These are phyloP conservation scores for Myotis daubentonii DNA, from an alignment of 2,797 vertebrate species.

Conservation along the genomic window DNA sequence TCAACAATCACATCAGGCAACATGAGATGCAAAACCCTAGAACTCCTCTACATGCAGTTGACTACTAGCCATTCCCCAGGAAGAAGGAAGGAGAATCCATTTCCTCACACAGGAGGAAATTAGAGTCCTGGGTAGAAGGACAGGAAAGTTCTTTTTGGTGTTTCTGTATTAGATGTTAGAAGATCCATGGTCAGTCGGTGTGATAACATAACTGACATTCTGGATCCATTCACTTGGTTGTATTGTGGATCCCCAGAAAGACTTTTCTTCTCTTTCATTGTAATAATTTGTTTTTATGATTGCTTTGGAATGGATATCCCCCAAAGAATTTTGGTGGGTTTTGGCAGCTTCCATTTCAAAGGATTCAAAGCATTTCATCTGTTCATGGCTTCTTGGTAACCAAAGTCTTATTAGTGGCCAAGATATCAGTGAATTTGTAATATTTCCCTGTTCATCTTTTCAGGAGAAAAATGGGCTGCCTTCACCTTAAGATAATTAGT, in stretches of 20 bases:
- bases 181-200: not conserved
- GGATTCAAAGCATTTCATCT: not conserved
- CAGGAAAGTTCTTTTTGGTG: not conserved
- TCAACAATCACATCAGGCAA: not conserved
- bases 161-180: not conserved
- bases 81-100: not conserved
- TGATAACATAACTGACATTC: not conserved
- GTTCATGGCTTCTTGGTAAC: not conserved
- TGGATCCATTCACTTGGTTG: not conserved
- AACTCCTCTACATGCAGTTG: not conserved
- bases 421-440: not conserved
- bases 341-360: not conserved
- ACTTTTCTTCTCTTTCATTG: conserved; percentile 21
- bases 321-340: conserved; percentile 19
- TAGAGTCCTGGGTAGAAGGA: not conserved
- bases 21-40: not conserved
- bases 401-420: not conserved
- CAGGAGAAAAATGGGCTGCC: not conserved
- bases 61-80: not conserved
- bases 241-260: not conserved
- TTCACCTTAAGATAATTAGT: not conserved
- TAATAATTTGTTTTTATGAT: conserved; percentile 35
- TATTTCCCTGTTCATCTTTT: not conserved
- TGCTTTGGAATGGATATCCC: not conserved
- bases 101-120: not conserved